Conservation (phyloP, 2,888 invertebrate genomes). For the Xiphydria camelus region DNA sequence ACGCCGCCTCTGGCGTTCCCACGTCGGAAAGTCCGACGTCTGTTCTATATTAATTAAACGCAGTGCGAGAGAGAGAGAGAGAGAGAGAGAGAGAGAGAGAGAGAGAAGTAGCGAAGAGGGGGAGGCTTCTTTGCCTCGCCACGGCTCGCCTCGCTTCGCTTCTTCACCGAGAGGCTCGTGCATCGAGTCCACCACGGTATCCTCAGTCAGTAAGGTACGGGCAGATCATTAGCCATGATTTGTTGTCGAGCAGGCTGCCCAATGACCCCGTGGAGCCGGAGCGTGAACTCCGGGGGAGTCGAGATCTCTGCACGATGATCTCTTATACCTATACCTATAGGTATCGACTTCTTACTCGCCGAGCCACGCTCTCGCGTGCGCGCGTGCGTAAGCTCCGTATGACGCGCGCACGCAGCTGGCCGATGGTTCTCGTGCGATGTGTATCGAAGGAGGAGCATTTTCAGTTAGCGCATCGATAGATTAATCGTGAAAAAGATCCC, state of each 20-base stretch:
- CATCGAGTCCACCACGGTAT: conserved; percentile 26
- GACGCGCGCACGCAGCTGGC: too few relatives aligned
- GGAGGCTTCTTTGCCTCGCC: not conserved
- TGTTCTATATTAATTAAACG: not conserved
- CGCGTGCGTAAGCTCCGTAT: conserved; percentile 8
- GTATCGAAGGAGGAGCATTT: too few relatives aligned
- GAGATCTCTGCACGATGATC: conserved; percentile 37
- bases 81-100: conserved; percentile 1
- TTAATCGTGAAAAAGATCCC: too few relatives aligned
- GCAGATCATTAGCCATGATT: conserved; percentile 59
- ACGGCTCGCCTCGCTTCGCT: not conserved
- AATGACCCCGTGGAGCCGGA: conserved; percentile 52
- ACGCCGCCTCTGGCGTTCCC: too few relatives aligned
- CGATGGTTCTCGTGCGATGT: too few relatives aligned
- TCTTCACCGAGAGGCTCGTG: conserved; percentile 2
- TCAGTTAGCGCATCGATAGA: too few relatives aligned
- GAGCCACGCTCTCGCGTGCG: conserved; percentile 9
- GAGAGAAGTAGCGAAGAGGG: not conserved
- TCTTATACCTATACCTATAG: conserved; percentile 17
- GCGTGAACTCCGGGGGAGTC: conserved; percentile 48
- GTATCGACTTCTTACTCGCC: conserved; percentile 25
- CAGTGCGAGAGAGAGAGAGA: conserved; percentile 12
- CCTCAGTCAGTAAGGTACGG: conserved; percentile 50
- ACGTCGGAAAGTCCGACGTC: too few relatives aligned
- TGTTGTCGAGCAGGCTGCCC: conserved; percentile 57